These are phyloP conservation scores for Listronotus oregonensis DNA, from an alignment of 1,140 invertebrate genomes.

Conservation along the genomic window DNA sequence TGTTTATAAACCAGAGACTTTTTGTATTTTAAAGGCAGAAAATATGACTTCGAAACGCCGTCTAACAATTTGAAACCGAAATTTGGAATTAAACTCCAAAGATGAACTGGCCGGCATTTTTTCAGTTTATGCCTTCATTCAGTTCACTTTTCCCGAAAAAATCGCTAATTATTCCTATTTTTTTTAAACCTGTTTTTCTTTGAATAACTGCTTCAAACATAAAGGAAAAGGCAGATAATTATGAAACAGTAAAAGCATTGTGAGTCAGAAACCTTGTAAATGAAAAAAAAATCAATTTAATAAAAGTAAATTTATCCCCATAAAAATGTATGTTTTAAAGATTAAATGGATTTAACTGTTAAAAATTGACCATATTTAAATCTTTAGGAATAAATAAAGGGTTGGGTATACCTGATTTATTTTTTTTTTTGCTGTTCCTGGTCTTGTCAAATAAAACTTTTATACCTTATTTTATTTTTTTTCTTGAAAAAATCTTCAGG, in stretches of 20 bases:
- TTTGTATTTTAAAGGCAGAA: not conserved
- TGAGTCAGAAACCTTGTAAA: conserved; percentile 24
- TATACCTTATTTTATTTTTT: too few species aligned
- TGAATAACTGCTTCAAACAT: conserved; percentile 1
- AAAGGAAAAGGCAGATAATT: conserved; percentile 7
- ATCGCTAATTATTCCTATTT: conserved; percentile 5
- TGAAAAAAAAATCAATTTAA: conserved; percentile 15
- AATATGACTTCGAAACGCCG: conserved; percentile 46
- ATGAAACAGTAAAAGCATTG: not conserved
- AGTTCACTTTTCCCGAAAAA: conserved; percentile 11
- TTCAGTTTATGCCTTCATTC: conserved; percentile 58
- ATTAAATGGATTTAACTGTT: too few species aligned
- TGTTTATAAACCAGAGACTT: conserved; percentile 17
- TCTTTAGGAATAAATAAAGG: too few species aligned
- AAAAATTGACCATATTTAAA: too few species aligned
- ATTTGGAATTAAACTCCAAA: conserved; percentile 66
- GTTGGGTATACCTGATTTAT: too few species aligned
- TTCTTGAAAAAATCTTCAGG: too few species aligned
- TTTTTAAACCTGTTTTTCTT: conserved; percentile 3
- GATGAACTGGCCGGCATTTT: conserved; percentile 68
- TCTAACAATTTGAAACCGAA: conserved; percentile 68
- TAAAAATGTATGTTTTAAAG: too few species aligned
- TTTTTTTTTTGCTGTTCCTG: too few species aligned
- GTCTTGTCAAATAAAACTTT: too few species aligned
- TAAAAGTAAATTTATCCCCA: conserved; percentile 13